Evolutionary conservation across 2,797 vertebrate genomes (phyloP), one percentile per base, ranked within the genome.

Genomic region (Mastacembelus armatus): DNA sequence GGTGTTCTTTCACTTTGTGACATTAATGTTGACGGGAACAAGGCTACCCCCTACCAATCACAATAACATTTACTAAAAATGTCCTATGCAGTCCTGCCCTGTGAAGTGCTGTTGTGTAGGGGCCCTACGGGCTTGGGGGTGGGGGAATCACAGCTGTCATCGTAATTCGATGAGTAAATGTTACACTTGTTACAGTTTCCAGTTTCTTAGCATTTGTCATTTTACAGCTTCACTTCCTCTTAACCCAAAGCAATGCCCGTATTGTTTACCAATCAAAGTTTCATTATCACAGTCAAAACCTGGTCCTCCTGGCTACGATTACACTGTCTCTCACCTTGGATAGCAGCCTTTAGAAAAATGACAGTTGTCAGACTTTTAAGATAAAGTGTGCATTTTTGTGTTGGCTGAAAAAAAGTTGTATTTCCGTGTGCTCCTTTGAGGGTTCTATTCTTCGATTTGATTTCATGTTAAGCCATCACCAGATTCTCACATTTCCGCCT

Each of bases 191-290:
- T 26, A 10, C 30, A 27, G 10, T 5, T 10, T 43, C n/a, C 30
- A 30, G 1, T 16, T 58, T n/a, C 14, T 51, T 5, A 29, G 11
- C 57, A n/a, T 30, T 12, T 60, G 15, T 33, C 19, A 30, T 40
- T 60, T 65, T 16, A 30, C 35, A 14, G 19, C 32, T 54, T 56
- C 21, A 19, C 10, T 33, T 55, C 57, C 16, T 43, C 21, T n/a
- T 22, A 39, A 62, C 30, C 21, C 27, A 3, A 39, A 58, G 50
- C 21, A 67, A 10, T 54, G 11, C 40, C 19, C 10, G 55, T 32
- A 29, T 39, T 69, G 68, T 61, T 61, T 26, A 58, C 64, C 33
- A 50, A 71, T 80, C 22, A 73, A 58, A 64, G 54, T 74, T 66
- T 71, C 57, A 77, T 81, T 74, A 55, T 77, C 57, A 51, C 57